Evolutionary conservation across 2,797 vertebrate species (phyloP).

Genomic region (Spinibarbus caldwelli): DNA sequence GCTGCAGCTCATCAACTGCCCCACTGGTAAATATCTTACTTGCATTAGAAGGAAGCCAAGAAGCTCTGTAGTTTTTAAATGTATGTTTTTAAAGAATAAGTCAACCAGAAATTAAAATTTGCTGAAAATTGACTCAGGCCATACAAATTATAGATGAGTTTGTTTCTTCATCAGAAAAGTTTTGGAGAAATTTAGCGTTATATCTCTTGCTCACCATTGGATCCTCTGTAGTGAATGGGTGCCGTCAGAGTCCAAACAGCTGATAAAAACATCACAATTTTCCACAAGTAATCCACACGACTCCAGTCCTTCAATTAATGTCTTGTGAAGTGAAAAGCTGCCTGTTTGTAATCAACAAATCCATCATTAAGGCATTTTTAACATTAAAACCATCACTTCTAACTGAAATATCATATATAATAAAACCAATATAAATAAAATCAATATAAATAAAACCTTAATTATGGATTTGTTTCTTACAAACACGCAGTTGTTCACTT

Average conservation of each 20-base stretch:
- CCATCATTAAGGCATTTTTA: not conserved
- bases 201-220: not conserved
- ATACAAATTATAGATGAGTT: not conserved
- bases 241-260: not conserved
- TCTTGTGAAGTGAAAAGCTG: not conserved
- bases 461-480: too few relatives aligned
- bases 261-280: not conserved
- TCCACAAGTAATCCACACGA: not conserved
- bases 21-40: slow-evolving; percentile 76
- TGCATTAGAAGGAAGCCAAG: not conserved
- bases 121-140: not conserved
- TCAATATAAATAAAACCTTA: too few relatives aligned
- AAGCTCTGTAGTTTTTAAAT: not conserved
- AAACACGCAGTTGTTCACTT: not conserved
- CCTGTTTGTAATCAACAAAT: not conserved
- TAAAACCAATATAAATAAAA: too few relatives aligned
- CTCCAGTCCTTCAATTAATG: not conserved
- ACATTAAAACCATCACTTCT: not conserved
- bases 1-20: slow-evolving; percentile 85
- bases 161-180: not conserved
- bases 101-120: not conserved
- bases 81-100: not conserved
- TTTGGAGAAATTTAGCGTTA: not conserved
- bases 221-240: not conserved
- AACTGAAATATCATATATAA: too few relatives aligned